Conservation (phyloP, 2,888 invertebrate species). For the Calephelis perditalis region DNA sequence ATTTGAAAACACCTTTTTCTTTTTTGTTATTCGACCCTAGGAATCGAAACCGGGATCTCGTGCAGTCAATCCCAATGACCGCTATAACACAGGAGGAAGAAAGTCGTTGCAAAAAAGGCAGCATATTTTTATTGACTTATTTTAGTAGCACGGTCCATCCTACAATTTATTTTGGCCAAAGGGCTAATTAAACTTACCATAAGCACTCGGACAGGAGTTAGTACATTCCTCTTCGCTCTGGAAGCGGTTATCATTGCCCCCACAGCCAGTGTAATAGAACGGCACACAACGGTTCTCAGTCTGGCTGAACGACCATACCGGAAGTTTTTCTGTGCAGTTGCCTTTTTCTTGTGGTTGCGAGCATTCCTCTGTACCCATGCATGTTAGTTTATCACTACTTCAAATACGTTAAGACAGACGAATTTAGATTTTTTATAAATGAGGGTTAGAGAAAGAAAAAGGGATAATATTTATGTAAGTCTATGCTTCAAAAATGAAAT, state of each 20-base stretch:
- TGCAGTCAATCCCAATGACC: too few species aligned
- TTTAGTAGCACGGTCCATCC: too few species aligned
- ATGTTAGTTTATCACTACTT: constrained; percentile 43
- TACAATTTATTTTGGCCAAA: too few species aligned
- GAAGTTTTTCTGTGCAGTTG: constrained; percentile 85
- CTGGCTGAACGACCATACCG: constrained; percentile 92
- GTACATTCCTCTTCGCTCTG: constrained; percentile 85
- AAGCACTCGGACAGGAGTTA: constrained; percentile 85
- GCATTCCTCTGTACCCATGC: constrained; percentile 82
- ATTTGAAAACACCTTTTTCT: too few species aligned
- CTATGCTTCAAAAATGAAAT: too few species aligned
- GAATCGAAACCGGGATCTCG: too few species aligned
- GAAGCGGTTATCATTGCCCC: constrained; percentile 93
- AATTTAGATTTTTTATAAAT: background rate
- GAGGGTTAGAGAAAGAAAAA: too few species aligned
- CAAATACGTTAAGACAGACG: constrained; percentile 12
- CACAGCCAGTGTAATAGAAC: constrained; percentile 95
- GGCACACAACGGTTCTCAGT: constrained; percentile 92
- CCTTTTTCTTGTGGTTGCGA: constrained; percentile 85
- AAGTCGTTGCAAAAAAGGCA: too few species aligned
- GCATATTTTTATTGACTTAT: too few species aligned
- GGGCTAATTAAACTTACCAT: constrained; percentile 76
- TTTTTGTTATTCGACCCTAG: too few species aligned
- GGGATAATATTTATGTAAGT: too few species aligned
- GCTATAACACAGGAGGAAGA: too few species aligned